phyloP scores from a whole-genome alignment of 53 echinoderm and acorn worm species.

The Apostichopus leukothele region DNA sequence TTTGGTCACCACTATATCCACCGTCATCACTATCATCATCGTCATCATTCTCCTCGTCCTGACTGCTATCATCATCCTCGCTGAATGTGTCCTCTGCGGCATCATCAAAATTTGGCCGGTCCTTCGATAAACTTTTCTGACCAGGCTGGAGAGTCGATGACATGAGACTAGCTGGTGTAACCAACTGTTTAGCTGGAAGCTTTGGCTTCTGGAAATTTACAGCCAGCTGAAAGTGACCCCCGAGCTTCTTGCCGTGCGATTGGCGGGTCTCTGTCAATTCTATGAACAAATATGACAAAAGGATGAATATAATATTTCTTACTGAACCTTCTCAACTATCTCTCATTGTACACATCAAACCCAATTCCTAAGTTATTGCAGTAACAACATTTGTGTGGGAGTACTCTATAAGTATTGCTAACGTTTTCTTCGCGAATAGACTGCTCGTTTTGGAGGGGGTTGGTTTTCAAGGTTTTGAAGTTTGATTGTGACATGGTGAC shows the following conservation, averaged over 20 bases:
- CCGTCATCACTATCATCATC: neutral
- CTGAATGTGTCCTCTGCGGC: neutral
- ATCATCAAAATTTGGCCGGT: neutral
- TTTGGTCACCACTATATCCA: neutral
- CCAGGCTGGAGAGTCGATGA: neutral
- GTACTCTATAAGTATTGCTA: no score
- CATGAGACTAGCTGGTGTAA: constrained; percentile 33
- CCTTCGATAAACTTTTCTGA: neutral
- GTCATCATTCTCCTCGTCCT: neutral
- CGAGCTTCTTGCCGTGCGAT: neutral
- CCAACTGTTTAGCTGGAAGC: neutral
- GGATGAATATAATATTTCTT: no score
- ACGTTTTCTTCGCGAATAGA: no score
- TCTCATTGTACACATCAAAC: no score
- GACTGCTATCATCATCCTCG: neutral
- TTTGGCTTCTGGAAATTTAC: neutral
- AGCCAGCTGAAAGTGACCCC: constrained; percentile 19
- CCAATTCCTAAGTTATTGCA: no score
- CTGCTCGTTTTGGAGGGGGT: no score
- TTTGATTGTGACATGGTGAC: no score
- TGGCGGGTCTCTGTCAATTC: neutral
- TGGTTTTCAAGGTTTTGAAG: no score
- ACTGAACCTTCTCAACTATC: no score
- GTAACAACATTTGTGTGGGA: no score
- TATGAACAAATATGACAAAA: neutral